Conservation (phyloP, 2,888 invertebrate genomes). For the Lasioglossum malachurum region DNA sequence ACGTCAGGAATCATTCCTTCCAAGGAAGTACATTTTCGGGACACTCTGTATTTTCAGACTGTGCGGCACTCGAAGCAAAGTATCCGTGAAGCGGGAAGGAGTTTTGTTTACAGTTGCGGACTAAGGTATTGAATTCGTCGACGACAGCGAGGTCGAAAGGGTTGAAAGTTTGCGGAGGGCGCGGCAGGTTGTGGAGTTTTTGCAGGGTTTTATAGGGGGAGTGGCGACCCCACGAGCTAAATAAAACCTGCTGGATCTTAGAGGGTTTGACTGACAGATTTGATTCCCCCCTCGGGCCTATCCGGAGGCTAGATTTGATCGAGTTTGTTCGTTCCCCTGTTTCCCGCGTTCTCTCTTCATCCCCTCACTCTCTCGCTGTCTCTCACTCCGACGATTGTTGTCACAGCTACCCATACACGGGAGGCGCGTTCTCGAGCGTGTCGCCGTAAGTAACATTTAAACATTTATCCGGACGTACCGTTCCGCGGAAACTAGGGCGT, state of each 20-base stretch:
- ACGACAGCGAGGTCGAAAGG: background rate
- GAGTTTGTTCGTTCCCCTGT: slow-evolving; percentile 1
- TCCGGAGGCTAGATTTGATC: slow-evolving; percentile 11
- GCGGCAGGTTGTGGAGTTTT: background rate
- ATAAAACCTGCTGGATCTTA: background rate
- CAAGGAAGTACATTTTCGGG: too few species aligned
- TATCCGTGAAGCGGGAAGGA: background rate
- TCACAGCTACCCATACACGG: background rate
- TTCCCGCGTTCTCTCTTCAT: background rate
- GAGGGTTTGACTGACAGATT: slow-evolving; percentile 16
- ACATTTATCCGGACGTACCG: background rate
- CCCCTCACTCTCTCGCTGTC: background rate
- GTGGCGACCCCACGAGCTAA: slow-evolving; percentile 7
- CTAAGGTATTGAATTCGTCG: background rate
- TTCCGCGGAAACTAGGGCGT: background rate
- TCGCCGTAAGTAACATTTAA: background rate
- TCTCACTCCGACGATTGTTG: background rate
- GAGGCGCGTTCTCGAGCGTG: background rate
- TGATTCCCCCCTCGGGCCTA: slow-evolving; percentile 7
- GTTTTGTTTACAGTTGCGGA: background rate
- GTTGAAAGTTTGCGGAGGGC: background rate
- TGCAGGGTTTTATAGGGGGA: background rate
- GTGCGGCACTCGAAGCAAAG: background rate
- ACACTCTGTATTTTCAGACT: background rate
- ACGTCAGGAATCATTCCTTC: too few species aligned